Evolutionary conservation across 1,140 invertebrate species (phyloP), one percentile per base, ranked within the genome.

Genomic region (Cotesia vestalis): DNA sequence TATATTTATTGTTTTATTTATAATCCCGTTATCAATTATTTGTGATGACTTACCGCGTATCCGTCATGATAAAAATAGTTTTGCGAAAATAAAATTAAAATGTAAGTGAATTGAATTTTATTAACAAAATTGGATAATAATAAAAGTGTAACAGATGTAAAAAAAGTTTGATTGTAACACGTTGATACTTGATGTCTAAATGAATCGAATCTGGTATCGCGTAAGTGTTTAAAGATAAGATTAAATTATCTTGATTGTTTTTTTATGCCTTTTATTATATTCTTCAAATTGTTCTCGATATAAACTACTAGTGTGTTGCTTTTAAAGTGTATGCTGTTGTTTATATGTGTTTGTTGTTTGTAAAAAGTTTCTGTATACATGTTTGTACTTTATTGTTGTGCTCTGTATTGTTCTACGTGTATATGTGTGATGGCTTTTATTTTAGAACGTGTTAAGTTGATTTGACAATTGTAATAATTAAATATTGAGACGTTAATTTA

Each of bases 221-320:
- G 36, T 27, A 36, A 14, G 17, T 46, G 40, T 46, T 46, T 46
- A 46, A 46, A 66, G 70, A 72, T 72, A 72, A 72, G 70, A 72
- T 72, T 72, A 72, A 72, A 72, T 66, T 72, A 72, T 72, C 70
- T 66, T 66, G 40, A 64, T 66, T 66, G 52, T 66, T 55, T 60
- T 61, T 59, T 60, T 60, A 69, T 35, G 51, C 52, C 40, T 60
- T 68, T 69, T 61, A 69, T 60, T 60, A 57, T 61, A 36, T 61
- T 68, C 55, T 38, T 61, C 17, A 60, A 60, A 69, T 60, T 69
- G 12, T 20, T 27, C 9, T 51, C 14, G n/a, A 51, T 27, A 64
- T 64, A 64, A 9, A 59, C 17, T 9, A 59, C n/a, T 27, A 20
- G 17, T 59, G 17, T 20, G 6, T 20, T 27, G 57, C 17, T 55